Conservation (phyloP, 2,888 invertebrate genomes). For the Orchesella flavescens region DNA sequence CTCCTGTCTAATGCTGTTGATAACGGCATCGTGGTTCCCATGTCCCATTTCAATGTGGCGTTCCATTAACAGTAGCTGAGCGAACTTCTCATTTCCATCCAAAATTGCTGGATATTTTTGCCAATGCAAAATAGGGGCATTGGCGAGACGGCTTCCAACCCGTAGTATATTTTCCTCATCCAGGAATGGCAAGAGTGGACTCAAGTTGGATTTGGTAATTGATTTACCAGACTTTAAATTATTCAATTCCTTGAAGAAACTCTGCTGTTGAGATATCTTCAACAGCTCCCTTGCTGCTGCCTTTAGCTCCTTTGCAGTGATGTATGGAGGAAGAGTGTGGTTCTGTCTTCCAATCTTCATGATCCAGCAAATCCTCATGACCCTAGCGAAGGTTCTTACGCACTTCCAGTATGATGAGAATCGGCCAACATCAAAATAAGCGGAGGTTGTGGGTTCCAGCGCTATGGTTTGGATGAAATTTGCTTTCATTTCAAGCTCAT, state of each 20-base stretch:
- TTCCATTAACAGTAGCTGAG: neutral
- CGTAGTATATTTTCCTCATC: neutral
- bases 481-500: too few relatives aligned
- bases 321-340: too few relatives aligned
- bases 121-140: neutral
- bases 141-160: neutral
- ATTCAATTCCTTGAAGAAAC: slow-evolving; percentile 38
- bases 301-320: too few relatives aligned
- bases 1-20: too few relatives aligned
- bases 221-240: slow-evolving; percentile 59
- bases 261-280: slow-evolving; percentile 44
- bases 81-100: neutral
- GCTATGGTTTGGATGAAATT: too few relatives aligned
- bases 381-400: too few relatives aligned
- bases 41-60: too few relatives aligned
- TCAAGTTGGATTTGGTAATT: too few relatives aligned
- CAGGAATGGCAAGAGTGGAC: neutral
- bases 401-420: too few relatives aligned
- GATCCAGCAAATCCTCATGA: too few relatives aligned
- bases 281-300: slow-evolving; percentile 57
- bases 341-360: too few relatives aligned
- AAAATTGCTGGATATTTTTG: neutral
- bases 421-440: slow-evolving; percentile 63
- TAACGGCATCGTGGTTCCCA: too few relatives aligned
- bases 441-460: slow-evolving; percentile 56